Conservation (phyloP, 2,113 vertebrate genomes). For the Candoia aspera region DNA sequence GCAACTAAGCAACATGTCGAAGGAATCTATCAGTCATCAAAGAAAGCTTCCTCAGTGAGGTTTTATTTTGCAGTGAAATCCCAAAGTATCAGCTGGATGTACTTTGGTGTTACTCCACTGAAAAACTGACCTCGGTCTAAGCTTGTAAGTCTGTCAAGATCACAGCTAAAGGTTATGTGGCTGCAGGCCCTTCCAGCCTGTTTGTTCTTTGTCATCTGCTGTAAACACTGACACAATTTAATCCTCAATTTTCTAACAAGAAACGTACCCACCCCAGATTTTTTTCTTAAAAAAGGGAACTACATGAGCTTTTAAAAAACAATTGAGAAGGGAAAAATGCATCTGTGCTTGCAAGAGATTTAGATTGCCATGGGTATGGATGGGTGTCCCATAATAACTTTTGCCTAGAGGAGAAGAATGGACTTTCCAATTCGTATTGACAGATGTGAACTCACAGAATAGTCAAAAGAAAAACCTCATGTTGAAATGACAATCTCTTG, state of each 20-base stretch:
- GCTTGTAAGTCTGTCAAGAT: not conserved
- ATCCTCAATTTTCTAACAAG: not conserved
- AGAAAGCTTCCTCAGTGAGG: not conserved
- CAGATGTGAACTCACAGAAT: conserved; percentile 1
- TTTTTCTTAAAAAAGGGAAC: not conserved
- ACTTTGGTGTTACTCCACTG: not conserved
- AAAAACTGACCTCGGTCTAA: not conserved
- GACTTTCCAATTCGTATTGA: not conserved
- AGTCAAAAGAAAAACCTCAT: not conserved
- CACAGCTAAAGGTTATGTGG: not conserved
- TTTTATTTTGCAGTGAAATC: conserved; percentile 23
- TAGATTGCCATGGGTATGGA: conserved; percentile 11
- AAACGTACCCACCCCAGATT: not conserved
- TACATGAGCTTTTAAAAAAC: not conserved
- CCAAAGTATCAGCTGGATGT: conserved; percentile 9
- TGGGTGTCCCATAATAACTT: not conserved
- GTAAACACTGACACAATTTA: not conserved
- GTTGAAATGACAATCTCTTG: not conserved
- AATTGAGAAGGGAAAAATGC: not conserved
- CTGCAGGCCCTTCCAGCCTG: conserved; percentile 22
- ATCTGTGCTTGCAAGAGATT: not conserved
- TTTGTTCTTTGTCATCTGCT: conserved; percentile 40
- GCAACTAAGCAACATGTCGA: not conserved
- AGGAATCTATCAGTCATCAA: not conserved
- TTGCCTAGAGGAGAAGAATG: conserved; percentile 23